Percentiles rank a stretch among this genome's conserved stretches.
Conservation (phyloP, 2,113 vertebrate genomes). For the Mormoops blainvillei region DNA sequence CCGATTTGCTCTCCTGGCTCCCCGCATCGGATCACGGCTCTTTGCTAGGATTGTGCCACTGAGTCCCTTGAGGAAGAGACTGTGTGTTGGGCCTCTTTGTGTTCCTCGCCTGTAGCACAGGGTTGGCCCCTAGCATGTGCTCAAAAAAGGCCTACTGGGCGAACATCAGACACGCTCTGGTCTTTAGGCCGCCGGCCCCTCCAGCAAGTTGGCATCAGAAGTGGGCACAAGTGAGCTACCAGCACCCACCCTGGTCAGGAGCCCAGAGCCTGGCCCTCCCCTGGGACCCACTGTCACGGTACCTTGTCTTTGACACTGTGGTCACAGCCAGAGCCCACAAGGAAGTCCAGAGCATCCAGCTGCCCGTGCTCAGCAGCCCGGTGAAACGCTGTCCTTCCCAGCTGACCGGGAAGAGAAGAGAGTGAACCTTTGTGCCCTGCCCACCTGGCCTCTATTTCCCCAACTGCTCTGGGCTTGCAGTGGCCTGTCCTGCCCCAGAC, state of each 20-base stretch:
- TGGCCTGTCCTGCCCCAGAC: neutral
- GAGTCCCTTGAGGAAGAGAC: neutral
- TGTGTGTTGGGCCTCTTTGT: neutral
- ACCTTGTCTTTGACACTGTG: constrained; percentile 90
- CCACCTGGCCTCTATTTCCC: neutral
- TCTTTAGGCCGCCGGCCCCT: neutral
- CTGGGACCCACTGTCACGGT: rapidly evolving
- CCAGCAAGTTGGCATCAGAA: neutral
- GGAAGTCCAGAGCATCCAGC: constrained; percentile 86
- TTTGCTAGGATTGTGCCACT: neutral
- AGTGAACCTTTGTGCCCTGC: neutral
- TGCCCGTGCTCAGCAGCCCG: constrained; percentile 85
- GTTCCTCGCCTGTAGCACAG: neutral
- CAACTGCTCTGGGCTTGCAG: neutral
- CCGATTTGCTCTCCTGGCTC: neutral
- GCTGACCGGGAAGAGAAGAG: constrained; percentile 40
- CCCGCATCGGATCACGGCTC: neutral
- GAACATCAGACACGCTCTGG: neutral
- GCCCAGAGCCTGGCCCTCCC: neutral
- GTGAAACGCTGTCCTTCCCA: constrained; percentile 88
- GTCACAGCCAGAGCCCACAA: constrained; percentile 85
- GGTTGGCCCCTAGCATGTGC: too few relatives aligned
- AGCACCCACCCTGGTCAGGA: neutral
- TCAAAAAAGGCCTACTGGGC: neutral
- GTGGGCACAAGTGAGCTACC: neutral